These are phyloP conservation scores for Aplodontia rufa DNA, from an alignment of 2,113 vertebrate species.

Conservation along the genomic window DNA sequence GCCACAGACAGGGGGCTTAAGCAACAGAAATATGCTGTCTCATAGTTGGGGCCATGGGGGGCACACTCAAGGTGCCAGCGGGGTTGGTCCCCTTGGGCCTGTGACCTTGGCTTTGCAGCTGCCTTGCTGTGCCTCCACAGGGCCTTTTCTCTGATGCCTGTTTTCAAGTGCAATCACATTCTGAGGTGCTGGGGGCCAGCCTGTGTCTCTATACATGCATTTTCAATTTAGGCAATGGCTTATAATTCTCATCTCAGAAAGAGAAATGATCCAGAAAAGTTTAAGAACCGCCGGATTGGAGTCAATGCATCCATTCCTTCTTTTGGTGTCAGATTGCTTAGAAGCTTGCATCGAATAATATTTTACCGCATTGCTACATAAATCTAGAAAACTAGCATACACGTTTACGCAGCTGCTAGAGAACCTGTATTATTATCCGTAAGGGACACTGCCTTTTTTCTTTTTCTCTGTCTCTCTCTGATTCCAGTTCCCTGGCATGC, in stretches of 20 bases:
- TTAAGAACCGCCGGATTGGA: background rate
- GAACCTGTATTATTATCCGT: background rate
- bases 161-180: background rate
- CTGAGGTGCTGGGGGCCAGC: background rate
- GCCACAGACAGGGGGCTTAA: background rate
- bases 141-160: background rate
- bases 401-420: background rate
- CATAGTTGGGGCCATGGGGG: background rate
- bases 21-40: background rate
- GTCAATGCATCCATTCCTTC: background rate
- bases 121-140: background rate
- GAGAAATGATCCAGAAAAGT: background rate
- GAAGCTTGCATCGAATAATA: background rate
- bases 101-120: background rate
- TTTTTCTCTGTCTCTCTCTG: background rate
- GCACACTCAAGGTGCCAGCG: background rate
- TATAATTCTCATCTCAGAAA: background rate
- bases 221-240: background rate
- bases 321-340: background rate
- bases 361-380: background rate
- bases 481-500: background rate
- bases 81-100: background rate
- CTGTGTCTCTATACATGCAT: background rate
- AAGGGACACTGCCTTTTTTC: background rate
- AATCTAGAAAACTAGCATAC: background rate